Conservation (phyloP, 1,140 invertebrate species). For the Augochlora pura region DNA sequence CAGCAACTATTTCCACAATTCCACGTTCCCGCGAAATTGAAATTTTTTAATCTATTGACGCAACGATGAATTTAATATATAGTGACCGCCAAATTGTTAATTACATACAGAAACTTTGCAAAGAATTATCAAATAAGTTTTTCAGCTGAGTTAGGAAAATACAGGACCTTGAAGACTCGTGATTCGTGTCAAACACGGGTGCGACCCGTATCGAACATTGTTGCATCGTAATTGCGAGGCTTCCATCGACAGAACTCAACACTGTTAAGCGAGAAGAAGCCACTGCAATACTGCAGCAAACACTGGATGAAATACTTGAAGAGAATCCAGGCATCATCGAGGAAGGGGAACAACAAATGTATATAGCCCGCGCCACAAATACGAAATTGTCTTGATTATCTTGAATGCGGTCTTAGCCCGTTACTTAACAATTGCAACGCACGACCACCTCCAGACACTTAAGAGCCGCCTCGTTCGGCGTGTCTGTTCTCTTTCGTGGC, state of each 20-base stretch:
- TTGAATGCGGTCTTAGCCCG: no score
- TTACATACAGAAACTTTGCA: background rate
- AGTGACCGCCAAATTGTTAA: background rate
- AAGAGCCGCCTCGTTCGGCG: constrained; percentile 19
- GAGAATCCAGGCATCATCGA: no score
- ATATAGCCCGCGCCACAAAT: background rate
- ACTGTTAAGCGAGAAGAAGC: background rate
- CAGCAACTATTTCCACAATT: constrained; percentile 9
- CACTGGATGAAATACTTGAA: no score
- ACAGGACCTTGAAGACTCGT: background rate
- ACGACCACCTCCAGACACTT: constrained; percentile 32
- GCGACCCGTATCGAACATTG: background rate
- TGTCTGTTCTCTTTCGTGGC: constrained; percentile 54
- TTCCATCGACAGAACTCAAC: background rate
- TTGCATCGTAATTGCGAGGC: background rate
- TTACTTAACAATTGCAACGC: background rate
- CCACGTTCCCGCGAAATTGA: background rate
- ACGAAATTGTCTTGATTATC: no score
- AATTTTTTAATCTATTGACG: background rate
- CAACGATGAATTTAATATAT: background rate
- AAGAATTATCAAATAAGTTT: no score
- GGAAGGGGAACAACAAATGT: background rate
- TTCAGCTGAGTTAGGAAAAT: no score
- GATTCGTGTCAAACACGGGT: background rate
- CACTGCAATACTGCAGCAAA: background rate